phyloP scores from a whole-genome alignment of 1,140 invertebrate species.

The Chironomus tepperi region DNA sequence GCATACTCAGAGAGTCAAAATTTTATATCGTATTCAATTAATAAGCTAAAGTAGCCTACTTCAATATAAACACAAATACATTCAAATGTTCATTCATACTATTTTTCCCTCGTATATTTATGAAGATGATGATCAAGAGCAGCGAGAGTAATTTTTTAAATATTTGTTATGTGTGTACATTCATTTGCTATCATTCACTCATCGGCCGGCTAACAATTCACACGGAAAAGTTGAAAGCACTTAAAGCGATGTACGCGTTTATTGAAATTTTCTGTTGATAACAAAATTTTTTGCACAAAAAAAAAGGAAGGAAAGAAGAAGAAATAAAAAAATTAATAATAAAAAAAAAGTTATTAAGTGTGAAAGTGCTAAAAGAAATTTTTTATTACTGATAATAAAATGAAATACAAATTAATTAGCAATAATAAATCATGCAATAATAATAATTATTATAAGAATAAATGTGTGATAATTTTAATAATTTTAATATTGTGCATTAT shows the following conservation, averaged over 20 bases:
- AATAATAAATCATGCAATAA: background rate
- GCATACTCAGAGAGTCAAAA: too few relatives aligned
- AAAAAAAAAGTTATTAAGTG: too few relatives aligned
- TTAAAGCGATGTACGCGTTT: conserved; percentile 4
- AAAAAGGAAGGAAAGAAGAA: background rate
- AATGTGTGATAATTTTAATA: background rate
- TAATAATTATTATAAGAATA: conserved; percentile 4
- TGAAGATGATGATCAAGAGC: background rate
- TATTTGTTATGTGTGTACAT: background rate
- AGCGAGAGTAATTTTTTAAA: background rate
- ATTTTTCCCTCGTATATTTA: background rate
- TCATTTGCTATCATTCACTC: background rate
- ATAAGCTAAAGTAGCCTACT: too few relatives aligned
- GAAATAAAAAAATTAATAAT: background rate
- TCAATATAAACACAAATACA: too few relatives aligned
- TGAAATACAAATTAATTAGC: conserved; percentile 8
- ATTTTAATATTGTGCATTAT: background rate
- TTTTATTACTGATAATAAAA: background rate
- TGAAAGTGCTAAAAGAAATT: too few relatives aligned
- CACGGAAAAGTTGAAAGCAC: conserved; percentile 2
- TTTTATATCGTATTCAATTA: too few relatives aligned
- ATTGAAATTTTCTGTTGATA: background rate
- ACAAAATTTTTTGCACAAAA: background rate
- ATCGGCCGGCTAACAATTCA: background rate
- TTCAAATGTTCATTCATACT: too few relatives aligned